Evolutionary conservation across 1,140 invertebrate genomes (phyloP), one percentile per base, ranked within the genome.

Genomic region (Drosophila littoralis): DNA sequence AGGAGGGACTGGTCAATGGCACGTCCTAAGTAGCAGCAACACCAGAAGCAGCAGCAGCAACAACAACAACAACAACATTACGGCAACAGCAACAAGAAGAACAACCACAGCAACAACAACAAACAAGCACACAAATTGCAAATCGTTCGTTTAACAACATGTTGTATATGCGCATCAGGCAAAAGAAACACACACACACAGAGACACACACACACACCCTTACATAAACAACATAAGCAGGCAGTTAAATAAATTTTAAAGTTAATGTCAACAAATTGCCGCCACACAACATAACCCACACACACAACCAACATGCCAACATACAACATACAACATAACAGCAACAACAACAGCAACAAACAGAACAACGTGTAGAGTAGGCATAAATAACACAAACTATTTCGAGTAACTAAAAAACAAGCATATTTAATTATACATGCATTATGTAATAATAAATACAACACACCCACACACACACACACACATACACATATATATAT

Each of bases 1-100:
- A 92, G 69, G 91, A 92, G 69, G 79, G 88, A 17, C 76, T 92
- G 48, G 91, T 92, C 52, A 92, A 92, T 65, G 91, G 91, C 51
- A 92, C 91, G 64, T 92, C 91, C 77, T 92, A 91, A 86, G 64
- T 50, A 59, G 15, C 35, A 55, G 42, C 33, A 73, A 38, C 50
- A 50, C 9, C 36, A 66, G 48, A 70, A 78, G 42, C 55, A 73
- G 28, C 65, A 66, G 54, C 42, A 40, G 32, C 45, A 55, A 65
- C 51, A 64, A 63, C 77, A 63, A 70, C 52, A 38, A n/a, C n/a
- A n/a, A n/a, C n/a, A 66, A 46, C 50, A 63, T 43, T 38, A 57
- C 60, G 45, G 6, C 35, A 48, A 46, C 46, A 60, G 45, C 57
- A 61, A 35, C 57, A 59, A 51, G 22, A 28, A 28, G 22, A 28